Percentiles rank a stretch among this genome's conserved stretches.
These are phyloP conservation scores for Alouatta palliata DNA, from an alignment of 2,113 vertebrate species.

Conservation along the genomic window DNA sequence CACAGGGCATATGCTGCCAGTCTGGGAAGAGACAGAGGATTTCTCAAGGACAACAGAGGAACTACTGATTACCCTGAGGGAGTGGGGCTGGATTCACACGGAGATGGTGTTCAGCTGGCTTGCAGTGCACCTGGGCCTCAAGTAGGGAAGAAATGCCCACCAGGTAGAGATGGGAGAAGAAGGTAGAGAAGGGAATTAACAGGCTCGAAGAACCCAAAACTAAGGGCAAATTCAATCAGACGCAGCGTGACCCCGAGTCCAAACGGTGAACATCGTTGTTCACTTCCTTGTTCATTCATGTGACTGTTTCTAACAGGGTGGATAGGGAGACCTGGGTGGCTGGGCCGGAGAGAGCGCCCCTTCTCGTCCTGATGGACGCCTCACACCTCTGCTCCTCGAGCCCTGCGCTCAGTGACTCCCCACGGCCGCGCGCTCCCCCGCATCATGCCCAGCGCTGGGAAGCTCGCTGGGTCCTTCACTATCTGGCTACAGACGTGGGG, in stretches of 20 bases:
- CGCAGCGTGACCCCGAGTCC: not conserved
- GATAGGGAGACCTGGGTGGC: not conserved
- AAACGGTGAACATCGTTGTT: not conserved
- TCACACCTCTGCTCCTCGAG: too few relatives aligned
- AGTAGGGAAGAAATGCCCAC: not conserved
- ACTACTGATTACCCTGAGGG: too few relatives aligned
- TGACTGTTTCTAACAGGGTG: too few relatives aligned
- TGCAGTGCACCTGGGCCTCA: not conserved
- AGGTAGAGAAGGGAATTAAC: too few relatives aligned
- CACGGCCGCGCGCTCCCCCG: too few relatives aligned
- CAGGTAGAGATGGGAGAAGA: too few relatives aligned
- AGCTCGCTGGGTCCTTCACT: not conserved
- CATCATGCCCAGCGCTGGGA: too few relatives aligned
- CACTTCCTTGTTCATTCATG: not conserved
- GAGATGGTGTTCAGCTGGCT: not conserved
- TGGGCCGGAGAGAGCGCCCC: not conserved
- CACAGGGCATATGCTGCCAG: fast-evolving
- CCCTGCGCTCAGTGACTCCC: too few relatives aligned
- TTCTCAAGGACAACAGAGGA: not conserved
- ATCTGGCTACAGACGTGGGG: fast-evolving
- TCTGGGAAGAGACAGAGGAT: not conserved
- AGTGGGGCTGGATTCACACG: not conserved
- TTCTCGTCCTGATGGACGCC: not conserved
- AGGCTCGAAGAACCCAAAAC: not conserved
- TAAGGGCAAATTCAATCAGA: not conserved